phyloP scores from a whole-genome alignment of 2,888 invertebrate genomes.

The Machimus atricapillus region DNA sequence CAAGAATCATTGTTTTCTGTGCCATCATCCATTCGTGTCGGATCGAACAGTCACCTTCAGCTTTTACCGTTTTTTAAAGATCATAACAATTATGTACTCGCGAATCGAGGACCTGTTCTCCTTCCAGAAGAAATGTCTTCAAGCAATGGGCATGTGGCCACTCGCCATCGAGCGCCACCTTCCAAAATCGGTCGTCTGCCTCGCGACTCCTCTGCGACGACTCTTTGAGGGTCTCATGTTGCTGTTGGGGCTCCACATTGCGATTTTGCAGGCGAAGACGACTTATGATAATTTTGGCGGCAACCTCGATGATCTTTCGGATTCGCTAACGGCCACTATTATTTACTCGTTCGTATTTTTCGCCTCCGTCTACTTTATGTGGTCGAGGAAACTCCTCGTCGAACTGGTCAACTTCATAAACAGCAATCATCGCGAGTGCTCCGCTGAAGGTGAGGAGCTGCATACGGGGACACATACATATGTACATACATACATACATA shows the following conservation, averaged over 20 bases:
- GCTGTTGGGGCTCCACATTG: conserved; percentile 5
- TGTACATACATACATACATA: not conserved
- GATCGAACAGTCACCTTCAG: not conserved
- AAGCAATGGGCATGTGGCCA: not conserved
- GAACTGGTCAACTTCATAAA: conserved; percentile 59
- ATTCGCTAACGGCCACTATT: conserved; percentile 38
- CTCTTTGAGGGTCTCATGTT: not conserved
- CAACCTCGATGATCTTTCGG: conserved; percentile 39
- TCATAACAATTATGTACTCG: not conserved
- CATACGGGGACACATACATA: no score
- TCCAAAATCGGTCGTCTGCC: not conserved
- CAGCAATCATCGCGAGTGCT: conserved; percentile 60
- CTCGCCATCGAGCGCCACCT: not conserved
- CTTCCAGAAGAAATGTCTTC: not conserved
- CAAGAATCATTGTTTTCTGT: not conserved
- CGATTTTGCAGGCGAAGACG: conserved; percentile 27
- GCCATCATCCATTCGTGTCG: not conserved
- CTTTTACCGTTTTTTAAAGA: not conserved
- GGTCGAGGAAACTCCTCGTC: conserved; percentile 58
- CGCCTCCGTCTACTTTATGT: conserved; percentile 55
- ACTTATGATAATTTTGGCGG: conserved; percentile 25
- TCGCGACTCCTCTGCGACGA: not conserved
- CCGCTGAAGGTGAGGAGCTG: conserved; percentile 57
- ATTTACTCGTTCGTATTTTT: conserved; percentile 41
- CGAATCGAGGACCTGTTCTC: not conserved